These are phyloP conservation scores for Euspilapteryx auroguttella DNA, from an alignment of 2,888 invertebrate species.

Conservation along the genomic window DNA sequence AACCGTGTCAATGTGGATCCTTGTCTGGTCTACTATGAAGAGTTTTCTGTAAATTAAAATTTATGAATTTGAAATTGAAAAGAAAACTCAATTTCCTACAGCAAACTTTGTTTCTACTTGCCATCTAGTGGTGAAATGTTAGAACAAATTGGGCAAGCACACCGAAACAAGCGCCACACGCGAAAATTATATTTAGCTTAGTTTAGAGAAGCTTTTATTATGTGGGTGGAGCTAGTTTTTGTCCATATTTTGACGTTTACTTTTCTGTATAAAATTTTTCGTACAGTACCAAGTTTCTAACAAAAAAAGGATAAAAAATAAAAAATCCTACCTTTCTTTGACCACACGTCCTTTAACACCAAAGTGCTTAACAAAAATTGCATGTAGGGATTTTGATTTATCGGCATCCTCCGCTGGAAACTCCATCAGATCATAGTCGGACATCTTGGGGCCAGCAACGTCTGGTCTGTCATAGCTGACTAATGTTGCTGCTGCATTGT, in stretches of 20 bases:
- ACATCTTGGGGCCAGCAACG: slow-evolving; percentile 77
- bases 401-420: slow-evolving; percentile 35
- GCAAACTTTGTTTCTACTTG: no score
- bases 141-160: no score
- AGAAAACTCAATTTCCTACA: neutral
- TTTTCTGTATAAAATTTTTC: neutral
- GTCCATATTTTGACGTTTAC: neutral
- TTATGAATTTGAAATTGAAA: neutral
- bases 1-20: slow-evolving; percentile 88
- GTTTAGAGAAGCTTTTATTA: no score
- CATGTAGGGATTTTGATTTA: slow-evolving; percentile 54
- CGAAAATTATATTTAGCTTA: no score
- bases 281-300: neutral
- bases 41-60: slow-evolving; percentile 57
- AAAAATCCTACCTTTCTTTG: slow-evolving; percentile 58
- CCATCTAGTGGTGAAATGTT: no score
- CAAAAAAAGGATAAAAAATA: neutral
- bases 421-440: slow-evolving; percentile 67
- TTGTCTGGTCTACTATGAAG: slow-evolving; percentile 78
- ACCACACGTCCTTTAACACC: slow-evolving; percentile 74
- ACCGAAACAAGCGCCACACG: no score
- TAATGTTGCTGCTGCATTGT: slow-evolving; percentile 64
- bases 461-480: slow-evolving; percentile 83
- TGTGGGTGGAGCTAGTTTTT: no score
- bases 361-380: slow-evolving; percentile 54